Base-by-base conservation (phyloP, 2,797 vertebrate species). In the Adrianichthys oophorus region DNA sequence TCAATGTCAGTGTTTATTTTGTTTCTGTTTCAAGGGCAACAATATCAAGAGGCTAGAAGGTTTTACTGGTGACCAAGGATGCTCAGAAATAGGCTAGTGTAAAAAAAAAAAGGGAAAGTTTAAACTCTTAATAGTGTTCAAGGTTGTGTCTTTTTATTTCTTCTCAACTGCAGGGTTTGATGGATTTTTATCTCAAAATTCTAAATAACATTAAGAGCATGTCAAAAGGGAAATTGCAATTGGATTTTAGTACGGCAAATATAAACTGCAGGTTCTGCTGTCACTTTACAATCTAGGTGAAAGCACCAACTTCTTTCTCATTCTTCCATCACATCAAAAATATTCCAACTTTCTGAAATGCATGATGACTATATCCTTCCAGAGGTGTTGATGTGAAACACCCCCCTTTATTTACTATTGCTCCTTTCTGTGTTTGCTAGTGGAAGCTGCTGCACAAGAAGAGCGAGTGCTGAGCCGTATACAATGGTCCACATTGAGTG, bases 401-500 rank as follows among this genome's bases (percentile, higher is more conserved):
- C 62, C 56, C 80, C 73, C 80, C 80, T 77, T 71, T 80, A 74
- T 63, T 65, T 63, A 75, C 53, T 72, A 74, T 37, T 60, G 71
- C 76, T 73, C 50, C 52, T 74, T 84, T 85, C 80, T 81, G 14
- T 74, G 74, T 69, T 64, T 68, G 79, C 13, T 52, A 80, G 82
- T 85, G 73, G 78, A 80, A 84, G 76, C 74, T 78, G 74, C 78
- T 74, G 80, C 82, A 84, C 85, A 87, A 85, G 75, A 80, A 69
- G 85, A 82, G 82, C 71, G 82, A 87, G 85, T 82, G 78, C 81
- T 53, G 65, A 76, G 85, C 69, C 69, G 72, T 85, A 86, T 75
- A 90, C 87, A 90, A 91, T 91, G 88, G 65, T 78, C 82, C 77
- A 86, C 87, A 89, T 86, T 90, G 89, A 91, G 80, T 89, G 86